Conservation (phyloP, 2,888 invertebrate species). For the Neuroscelio doddi region DNA sequence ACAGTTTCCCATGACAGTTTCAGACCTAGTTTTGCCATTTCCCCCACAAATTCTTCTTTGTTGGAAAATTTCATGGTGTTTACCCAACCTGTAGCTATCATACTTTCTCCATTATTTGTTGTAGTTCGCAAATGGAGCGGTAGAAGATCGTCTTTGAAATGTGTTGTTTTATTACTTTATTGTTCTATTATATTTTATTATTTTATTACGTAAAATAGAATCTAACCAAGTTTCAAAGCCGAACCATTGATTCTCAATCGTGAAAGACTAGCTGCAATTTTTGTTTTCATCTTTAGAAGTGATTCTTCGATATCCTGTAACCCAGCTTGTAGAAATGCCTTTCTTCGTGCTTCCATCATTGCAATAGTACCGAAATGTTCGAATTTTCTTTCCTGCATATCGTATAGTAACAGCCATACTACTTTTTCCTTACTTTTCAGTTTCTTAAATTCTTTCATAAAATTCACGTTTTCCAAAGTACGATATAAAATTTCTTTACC, state of each 20-base stretch:
- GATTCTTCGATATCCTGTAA: constrained; percentile 76
- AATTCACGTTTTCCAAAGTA: constrained; percentile 77
- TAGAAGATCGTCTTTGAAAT: constrained; percentile 75
- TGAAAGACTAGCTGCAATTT: constrained; percentile 84
- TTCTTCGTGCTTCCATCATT: constrained; percentile 49
- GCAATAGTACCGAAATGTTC: constrained; percentile 50
- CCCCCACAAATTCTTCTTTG: constrained; percentile 72
- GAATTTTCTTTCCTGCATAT: constrained; percentile 79
- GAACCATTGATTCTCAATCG: constrained; percentile 83
- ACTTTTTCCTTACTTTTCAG: constrained; percentile 67
- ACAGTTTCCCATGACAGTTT: constrained; percentile 69
- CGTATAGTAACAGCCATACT: constrained; percentile 82
- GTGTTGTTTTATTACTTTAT: too few relatives aligned
- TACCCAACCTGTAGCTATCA: constrained; percentile 85
- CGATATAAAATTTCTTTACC: constrained; percentile 80
- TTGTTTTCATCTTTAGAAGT: constrained; percentile 79
- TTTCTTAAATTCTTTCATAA: constrained; percentile 75
- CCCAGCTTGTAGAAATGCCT: constrained; percentile 53
- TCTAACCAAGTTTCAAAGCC: constrained; percentile 76
- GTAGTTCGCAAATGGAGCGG: constrained; percentile 81
- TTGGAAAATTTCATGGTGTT: constrained; percentile 80
- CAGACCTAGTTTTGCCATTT: constrained; percentile 73
- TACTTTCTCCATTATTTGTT: constrained; percentile 75
- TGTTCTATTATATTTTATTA: too few relatives aligned
- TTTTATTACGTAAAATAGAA: background rate